Evolutionary conservation across 53 echinoderm and acorn worm species (phyloP).

Genomic region (Stichopus horrens): DNA sequence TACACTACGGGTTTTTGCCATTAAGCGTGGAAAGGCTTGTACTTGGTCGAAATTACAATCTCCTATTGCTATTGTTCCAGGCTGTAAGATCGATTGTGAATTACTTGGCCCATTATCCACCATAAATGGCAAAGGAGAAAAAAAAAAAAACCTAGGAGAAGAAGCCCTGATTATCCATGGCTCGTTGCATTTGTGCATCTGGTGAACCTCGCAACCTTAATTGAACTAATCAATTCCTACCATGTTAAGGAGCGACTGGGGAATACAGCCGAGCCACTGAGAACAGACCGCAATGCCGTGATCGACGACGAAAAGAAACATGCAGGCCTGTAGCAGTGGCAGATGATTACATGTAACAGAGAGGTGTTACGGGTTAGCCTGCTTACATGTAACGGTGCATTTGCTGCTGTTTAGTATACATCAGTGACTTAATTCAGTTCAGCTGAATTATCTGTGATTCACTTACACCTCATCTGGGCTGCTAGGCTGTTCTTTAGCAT

Average conservation of each 20-base stretch:
- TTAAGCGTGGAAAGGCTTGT: background rate
- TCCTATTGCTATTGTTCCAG: slow-evolving; percentile 18
- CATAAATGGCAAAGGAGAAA: slow-evolving; percentile 12
- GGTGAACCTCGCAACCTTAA: slow-evolving; percentile 30
- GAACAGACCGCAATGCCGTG: background rate
- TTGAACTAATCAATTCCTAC: slow-evolving; percentile 44
- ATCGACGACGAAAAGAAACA: background rate
- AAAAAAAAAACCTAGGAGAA: background rate
- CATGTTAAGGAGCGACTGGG: slow-evolving; percentile 38
- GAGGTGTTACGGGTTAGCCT: background rate
- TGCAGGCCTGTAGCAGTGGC: background rate
- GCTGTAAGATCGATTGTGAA: slow-evolving; percentile 37
- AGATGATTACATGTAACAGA: background rate
- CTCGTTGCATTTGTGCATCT: slow-evolving; percentile 27
- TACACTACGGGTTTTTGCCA: too few relatives aligned
- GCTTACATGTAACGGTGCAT: background rate
- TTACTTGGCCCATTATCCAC: slow-evolving; percentile 45
- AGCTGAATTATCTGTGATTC: background rate
- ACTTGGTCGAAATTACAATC: slow-evolving; percentile 5
- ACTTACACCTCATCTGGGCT: background rate
- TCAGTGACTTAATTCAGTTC: too few relatives aligned
- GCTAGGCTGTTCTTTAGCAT: background rate
- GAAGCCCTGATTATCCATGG: slow-evolving; percentile 34
- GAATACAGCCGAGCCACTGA: slow-evolving; percentile 15
- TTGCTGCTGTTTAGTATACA: too few relatives aligned